Percentiles rank a stretch among this genome's conserved stretches.
Evolutionary conservation across 2,113 vertebrate species (phyloP).

Genomic region (Hippocampus guttulatus): DNA sequence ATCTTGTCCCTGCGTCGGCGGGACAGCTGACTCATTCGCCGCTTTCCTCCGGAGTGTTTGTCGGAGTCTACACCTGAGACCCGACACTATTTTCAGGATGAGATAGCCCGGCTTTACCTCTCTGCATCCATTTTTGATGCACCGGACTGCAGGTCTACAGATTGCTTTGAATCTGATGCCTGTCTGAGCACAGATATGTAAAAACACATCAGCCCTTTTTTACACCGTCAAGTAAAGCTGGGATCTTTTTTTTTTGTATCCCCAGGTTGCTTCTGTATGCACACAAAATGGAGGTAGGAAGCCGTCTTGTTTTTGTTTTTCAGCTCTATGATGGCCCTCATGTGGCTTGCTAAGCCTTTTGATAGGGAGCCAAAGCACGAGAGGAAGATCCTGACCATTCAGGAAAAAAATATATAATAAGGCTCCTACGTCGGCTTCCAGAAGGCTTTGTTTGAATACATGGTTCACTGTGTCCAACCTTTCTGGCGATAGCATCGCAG

Average conservation of each 20-base stretch:
- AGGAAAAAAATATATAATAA: too few relatives aligned
- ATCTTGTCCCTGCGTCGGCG: constrained; percentile 40
- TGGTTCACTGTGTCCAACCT: too few relatives aligned
- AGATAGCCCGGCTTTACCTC: constrained; percentile 45
- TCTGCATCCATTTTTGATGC: not conserved
- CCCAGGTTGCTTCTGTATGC: not conserved
- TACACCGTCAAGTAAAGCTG: not conserved
- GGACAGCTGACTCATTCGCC: constrained; percentile 63
- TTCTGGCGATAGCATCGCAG: too few relatives aligned
- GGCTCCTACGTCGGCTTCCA: too few relatives aligned
- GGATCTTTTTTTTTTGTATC: not conserved
- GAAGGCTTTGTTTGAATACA: too few relatives aligned
- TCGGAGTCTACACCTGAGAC: constrained; percentile 59
- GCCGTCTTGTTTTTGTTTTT: not conserved
- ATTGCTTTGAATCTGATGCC: not conserved
- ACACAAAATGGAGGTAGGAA: not conserved
- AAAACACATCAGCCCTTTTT: not conserved
- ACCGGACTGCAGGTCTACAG: not conserved
- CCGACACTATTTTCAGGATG: constrained; percentile 62
- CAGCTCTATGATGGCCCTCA: too few relatives aligned
- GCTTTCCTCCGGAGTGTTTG: constrained; percentile 48
- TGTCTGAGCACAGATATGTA: not conserved
- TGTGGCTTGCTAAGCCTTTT: too few relatives aligned
- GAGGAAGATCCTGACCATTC: too few relatives aligned
- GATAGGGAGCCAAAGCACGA: too few relatives aligned